A percentile compares a stretch with the other conserved stretches of the same genome.
Evolutionary conservation across 2,113 vertebrate species (phyloP).

Genomic region (Pterocles orientalis): DNA sequence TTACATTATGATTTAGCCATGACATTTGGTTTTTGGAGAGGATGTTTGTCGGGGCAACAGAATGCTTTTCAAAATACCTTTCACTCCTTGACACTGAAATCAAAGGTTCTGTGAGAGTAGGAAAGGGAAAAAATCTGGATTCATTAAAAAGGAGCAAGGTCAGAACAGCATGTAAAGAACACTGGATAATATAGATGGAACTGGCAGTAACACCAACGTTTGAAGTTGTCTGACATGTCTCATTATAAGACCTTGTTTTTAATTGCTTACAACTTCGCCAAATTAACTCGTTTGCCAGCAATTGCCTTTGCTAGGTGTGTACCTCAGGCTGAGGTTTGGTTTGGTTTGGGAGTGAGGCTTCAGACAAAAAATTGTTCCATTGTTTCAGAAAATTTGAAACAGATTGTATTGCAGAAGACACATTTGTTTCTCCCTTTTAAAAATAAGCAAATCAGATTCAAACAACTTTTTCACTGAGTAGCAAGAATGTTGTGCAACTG

Average conservation of each 20-base stretch:
- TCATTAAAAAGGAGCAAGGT: neutral
- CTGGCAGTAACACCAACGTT: neutral
- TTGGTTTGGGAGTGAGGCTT: neutral
- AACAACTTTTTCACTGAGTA: neutral
- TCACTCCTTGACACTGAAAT: neutral
- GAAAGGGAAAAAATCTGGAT: neutral
- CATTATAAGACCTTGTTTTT: neutral
- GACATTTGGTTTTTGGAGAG: neutral
- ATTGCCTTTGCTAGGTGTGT: neutral
- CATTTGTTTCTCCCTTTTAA: neutral
- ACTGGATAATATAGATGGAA: neutral
- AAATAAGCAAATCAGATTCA: neutral
- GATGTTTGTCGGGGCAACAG: neutral
- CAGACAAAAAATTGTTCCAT: neutral
- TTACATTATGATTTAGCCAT: neutral
- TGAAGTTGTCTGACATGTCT: neutral
- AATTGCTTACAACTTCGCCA: neutral
- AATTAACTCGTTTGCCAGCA: neutral
- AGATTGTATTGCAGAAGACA: neutral
- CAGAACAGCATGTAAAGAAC: neutral
- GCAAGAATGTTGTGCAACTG: neutral
- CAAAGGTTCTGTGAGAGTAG: neutral
- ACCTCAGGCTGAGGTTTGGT: neutral
- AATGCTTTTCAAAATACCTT: constrained; percentile 3
- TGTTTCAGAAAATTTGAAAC: neutral